Base-by-base conservation (phyloP, 2,888 invertebrate genomes). In the Tiphia femorata region DNA sequence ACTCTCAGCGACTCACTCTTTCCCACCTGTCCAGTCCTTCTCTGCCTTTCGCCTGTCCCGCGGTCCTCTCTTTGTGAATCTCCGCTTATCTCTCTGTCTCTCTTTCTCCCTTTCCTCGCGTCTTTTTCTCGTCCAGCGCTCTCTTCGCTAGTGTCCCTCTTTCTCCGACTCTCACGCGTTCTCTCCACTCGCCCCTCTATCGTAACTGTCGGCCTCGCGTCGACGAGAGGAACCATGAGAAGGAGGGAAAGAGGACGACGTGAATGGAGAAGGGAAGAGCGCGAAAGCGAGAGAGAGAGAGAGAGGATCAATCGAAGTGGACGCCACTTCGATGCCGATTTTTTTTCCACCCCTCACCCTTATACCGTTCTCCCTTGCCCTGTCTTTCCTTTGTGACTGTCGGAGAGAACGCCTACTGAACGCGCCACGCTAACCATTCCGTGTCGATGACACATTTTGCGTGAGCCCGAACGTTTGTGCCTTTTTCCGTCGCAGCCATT, bases 301-400 rank as follows among this genome's bases (percentile, higher is more conserved):
- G 54, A 53, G 58, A 70, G 62, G 61, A 69, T 63, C 70, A 49
- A 49, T 59, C 60, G 62, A 51, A 59, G 53, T 62, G 62, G 64
- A 46, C 62, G 56, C 61, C 35, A 49, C 23, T 47, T 47, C 38
- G 25, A 42, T 33, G 17, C 19, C 42, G 37, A 42, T 27, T 19
- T 47, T 41, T 20, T 30, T 50, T 27, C n/a, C 30, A 16, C 7
- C 12, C 21, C 10, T 12, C 10, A 25, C 43, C 16, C 21, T 17
- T 16, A 5, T 17, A 17, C n/a, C 19, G 17, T 6, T n/a, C 10
- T 29, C 1, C 19, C 10, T 3, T 12, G 30, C 6, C n/a, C 27
- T 5, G 12, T 16, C 10, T 8, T 23, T 41, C 21, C 7, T 7
- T 19, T 1, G n/a, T 7, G 20, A 19, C 20, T 2, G 29, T 12